Percentiles rank a stretch among this genome's conserved stretches.
These are phyloP conservation scores for Tuta absoluta DNA, from an alignment of 2,888 invertebrate genomes.

Conservation along the genomic window DNA sequence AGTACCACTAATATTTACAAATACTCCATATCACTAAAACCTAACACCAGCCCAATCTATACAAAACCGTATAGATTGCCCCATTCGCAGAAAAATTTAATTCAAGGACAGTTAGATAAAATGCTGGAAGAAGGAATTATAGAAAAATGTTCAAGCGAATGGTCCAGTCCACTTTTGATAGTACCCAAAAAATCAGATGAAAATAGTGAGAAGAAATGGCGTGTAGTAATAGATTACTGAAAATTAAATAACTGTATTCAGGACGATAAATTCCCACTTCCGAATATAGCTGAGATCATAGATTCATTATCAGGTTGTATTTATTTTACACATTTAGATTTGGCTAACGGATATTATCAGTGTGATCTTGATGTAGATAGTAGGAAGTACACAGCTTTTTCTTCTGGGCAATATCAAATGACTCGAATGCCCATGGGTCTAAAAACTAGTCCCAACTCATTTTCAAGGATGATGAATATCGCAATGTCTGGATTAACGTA, in stretches of 20 bases:
- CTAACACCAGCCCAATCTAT: constrained; percentile 25
- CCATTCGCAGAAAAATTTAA: constrained; percentile 21
- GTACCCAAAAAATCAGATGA: constrained; percentile 24
- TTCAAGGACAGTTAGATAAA: constrained; percentile 28
- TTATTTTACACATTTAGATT: constrained; percentile 24
- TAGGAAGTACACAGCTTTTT: constrained; percentile 30
- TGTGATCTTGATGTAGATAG: constrained; percentile 12
- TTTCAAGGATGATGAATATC: constrained; percentile 31
- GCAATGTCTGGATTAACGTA: constrained; percentile 34
- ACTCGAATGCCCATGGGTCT: constrained; percentile 33
- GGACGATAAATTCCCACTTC: constrained; percentile 27
- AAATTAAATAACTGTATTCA: constrained; percentile 23
- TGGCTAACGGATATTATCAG: constrained; percentile 23
- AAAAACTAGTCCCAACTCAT: constrained; percentile 30
- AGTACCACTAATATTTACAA: constrained; percentile 22
- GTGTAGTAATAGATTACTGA: constrained; percentile 28
- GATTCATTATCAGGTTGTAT: constrained; percentile 20
- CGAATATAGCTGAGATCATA: constrained; percentile 25
- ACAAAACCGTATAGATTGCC: constrained; percentile 29
- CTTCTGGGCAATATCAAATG: constrained; percentile 31
- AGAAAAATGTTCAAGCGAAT: constrained; percentile 24
- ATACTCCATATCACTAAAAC: constrained; percentile 29
- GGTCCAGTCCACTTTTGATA: constrained; percentile 26
- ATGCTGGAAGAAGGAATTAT: constrained; percentile 26
- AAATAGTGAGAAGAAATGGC: constrained; percentile 25